Evolutionary conservation across 2,888 invertebrate genomes (phyloP), one percentile per base, ranked within the genome.

Genomic region (Galerucella pusilla): DNA sequence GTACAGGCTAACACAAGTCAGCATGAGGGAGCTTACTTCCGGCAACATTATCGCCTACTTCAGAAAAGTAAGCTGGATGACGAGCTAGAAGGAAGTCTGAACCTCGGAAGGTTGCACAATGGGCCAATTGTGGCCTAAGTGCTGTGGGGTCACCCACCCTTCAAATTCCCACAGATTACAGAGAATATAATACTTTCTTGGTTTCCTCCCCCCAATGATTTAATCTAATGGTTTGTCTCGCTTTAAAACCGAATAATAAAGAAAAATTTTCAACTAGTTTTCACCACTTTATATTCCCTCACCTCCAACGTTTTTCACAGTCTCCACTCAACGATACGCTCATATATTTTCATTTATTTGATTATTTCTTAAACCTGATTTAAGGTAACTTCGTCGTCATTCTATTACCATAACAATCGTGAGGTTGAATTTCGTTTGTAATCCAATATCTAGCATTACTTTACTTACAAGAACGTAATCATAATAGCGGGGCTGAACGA

Each of bases 341-440:
- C 52, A n/a, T 52, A n/a, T 14, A 20, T 57, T 57, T 57, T 20
- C 59, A 28, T 60, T 57, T 70, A 63, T 70, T 70, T 52, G 49
- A 70, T 70, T 63, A 70, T 12, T 14, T 16, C 35, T 16, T 25
- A 63, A 70, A 70, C 16, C 46, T 14, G 63, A 63, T 70, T 70
- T 49, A 10, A 49, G 70, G 45, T 70, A 70, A 70, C 63, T 68
- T 59, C 54, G 68, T 68, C 35, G 54, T 59, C 57, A 57, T 70
- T 63, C 63, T 52, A 70, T 70, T 70, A 70, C 70, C 70, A 70
- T 70, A 70, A 70, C 63, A 70, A 59, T 63, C 28, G 20, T 45
- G n/a, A 49, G 46, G 68, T 63, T 63, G n/a, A 63, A 63, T 63
- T 63, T 63, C 63, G 35, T 63, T 63, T 42, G 63, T 63, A 63